Percentiles rank a stretch among this genome's conserved stretches.
These are phyloP conservation scores for Xestia ashworthii DNA, from an alignment of 2,888 invertebrate species.

Conservation along the genomic window DNA sequence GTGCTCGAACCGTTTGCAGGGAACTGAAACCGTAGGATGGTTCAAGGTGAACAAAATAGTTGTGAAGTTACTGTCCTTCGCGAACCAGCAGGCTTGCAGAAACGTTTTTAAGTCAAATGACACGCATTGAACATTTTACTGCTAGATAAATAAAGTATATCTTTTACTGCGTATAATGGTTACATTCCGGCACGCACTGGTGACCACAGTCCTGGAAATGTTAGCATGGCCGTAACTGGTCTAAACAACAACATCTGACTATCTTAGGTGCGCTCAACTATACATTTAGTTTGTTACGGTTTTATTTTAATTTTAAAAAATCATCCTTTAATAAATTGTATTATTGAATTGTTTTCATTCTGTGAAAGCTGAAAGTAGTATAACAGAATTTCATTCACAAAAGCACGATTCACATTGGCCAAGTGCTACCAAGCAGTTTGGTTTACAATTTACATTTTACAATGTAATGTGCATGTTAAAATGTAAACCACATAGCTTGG, in stretches of 20 bases:
- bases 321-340: neutral
- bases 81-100: neutral
- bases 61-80: neutral
- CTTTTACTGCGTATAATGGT: neutral
- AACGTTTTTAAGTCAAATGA: neutral
- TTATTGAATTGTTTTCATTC: neutral
- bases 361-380: neutral
- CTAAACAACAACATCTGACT: conserved; percentile 5
- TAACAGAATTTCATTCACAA: neutral
- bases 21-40: neutral
- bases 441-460: no score
- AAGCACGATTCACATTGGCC: neutral
- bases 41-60: neutral
- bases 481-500: no score
- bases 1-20: neutral
- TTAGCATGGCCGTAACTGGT: neutral
- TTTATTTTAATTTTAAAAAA: neutral
- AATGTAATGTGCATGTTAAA: no score
- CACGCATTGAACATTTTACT: neutral
- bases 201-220: conserved; percentile 3
- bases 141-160: neutral
- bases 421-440: neutral
- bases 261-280: neutral
- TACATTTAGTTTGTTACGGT: neutral
- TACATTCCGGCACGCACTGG: conserved; percentile 9